These are phyloP conservation scores for Scomber japonicus DNA, from an alignment of 2,113 vertebrate genomes.

Conservation along the genomic window DNA sequence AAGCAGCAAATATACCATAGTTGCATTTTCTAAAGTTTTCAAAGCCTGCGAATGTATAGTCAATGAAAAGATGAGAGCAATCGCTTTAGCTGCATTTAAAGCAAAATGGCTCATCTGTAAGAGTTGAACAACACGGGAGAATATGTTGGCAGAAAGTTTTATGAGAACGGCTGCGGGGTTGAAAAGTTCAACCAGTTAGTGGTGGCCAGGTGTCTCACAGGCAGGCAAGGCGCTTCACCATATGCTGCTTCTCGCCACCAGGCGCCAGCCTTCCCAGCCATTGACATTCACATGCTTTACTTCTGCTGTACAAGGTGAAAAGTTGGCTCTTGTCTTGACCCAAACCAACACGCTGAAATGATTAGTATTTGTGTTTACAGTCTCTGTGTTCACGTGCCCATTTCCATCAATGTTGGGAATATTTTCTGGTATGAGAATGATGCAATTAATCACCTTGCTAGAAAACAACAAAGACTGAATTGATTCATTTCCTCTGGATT, in stretches of 20 bases:
- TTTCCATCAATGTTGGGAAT: not conserved
- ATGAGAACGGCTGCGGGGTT: conserved; percentile 47
- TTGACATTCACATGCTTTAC: conserved; percentile 70
- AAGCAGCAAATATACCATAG: not conserved
- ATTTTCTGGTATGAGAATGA: not conserved
- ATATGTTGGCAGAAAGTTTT: conserved; percentile 23
- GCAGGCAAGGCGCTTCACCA: conserved; percentile 66
- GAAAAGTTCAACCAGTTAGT: conserved; percentile 72
- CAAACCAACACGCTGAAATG: conserved; percentile 6
- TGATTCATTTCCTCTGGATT: conserved; percentile 49
- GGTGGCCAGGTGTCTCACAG: conserved; percentile 74
- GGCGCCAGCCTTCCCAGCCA: conserved; percentile 58
- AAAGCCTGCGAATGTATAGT: not conserved
- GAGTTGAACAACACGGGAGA: not conserved
- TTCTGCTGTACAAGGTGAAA: conserved; percentile 55
- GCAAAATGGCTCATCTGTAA: conserved; percentile 7
- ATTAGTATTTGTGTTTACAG: not conserved
- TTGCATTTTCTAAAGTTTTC: not conserved
- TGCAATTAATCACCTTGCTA: conserved; percentile 38
- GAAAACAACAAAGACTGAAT: conserved; percentile 38
- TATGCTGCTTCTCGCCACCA: conserved; percentile 69
- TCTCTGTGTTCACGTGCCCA: conserved; percentile 8
- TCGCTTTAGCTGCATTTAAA: not conserved
- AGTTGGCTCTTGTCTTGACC: conserved; percentile 30
- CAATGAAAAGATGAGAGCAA: not conserved